Conservation (phyloP, 2,113 vertebrate species). For the Triplophysa rosa region DNA sequence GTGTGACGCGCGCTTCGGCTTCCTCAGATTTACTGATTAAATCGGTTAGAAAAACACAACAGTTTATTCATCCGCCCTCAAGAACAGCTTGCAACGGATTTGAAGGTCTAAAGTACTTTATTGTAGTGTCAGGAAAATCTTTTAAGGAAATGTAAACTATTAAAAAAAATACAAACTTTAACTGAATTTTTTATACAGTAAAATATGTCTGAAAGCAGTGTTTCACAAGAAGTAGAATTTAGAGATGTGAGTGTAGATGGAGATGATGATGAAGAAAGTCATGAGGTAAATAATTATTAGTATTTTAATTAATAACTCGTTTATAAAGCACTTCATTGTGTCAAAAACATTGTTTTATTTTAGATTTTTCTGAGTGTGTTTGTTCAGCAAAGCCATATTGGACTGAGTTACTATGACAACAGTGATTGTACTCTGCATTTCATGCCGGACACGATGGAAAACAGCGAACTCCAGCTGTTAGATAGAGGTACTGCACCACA, state of each 20-base stretch:
- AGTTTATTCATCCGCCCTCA: too few relatives aligned
- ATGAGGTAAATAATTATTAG: conserved; percentile 51
- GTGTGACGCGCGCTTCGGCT: too few relatives aligned
- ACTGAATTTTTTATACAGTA: background rate
- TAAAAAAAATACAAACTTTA: too few relatives aligned
- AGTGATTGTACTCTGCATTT: conserved; percentile 82
- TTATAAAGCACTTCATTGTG: background rate
- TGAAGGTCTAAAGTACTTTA: too few relatives aligned
- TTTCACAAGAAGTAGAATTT: background rate
- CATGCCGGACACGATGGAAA: conserved; percentile 85
- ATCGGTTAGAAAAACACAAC: too few relatives aligned
- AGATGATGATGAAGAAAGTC: conserved; percentile 63
- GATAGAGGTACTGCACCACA: conserved; percentile 74
- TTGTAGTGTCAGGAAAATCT: too few relatives aligned
- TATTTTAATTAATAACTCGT: background rate
- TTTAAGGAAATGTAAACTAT: too few relatives aligned
- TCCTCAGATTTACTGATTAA: too few relatives aligned
- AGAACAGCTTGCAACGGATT: too few relatives aligned
- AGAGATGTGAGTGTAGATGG: conserved; percentile 21
- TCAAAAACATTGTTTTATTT: conserved; percentile 5
- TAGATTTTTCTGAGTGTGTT: conserved; percentile 84
- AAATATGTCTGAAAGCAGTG: conserved; percentile 31
- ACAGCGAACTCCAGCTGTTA: conserved; percentile 79
- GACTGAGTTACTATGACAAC: conserved; percentile 88
- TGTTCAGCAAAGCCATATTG: conserved; percentile 80